Conservation (phyloP, 1,140 invertebrate species). For the Zaprionus inermis region DNA sequence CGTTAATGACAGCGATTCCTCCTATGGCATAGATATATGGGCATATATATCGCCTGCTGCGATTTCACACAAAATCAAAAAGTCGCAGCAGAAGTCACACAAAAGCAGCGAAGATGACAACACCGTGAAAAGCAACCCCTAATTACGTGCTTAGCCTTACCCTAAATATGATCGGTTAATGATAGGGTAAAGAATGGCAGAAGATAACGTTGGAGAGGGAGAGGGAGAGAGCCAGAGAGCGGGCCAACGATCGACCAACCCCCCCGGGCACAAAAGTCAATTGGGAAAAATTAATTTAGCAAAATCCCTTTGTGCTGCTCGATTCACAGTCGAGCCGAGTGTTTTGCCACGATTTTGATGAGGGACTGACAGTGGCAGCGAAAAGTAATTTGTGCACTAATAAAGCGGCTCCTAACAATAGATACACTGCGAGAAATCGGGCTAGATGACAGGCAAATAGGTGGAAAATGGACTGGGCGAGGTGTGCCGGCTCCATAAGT, state of each 20-base stretch:
- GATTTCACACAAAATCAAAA: slow-evolving; percentile 67
- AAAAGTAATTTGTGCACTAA: slow-evolving; percentile 82
- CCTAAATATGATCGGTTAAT: slow-evolving; percentile 82
- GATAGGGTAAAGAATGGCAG: slow-evolving; percentile 50
- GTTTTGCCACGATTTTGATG: slow-evolving; percentile 80
- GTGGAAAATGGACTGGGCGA: background rate
- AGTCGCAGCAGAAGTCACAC: slow-evolving; percentile 36
- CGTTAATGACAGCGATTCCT: slow-evolving; percentile 48
- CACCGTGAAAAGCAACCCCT: slow-evolving; percentile 67
- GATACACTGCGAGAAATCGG: slow-evolving; percentile 50
- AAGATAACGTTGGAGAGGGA: background rate
- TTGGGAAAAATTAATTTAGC: slow-evolving; percentile 82
- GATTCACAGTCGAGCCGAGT: slow-evolving; percentile 58
- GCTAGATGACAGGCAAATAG: background rate
- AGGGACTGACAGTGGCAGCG: slow-evolving; percentile 83
- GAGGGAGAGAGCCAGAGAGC: slow-evolving; percentile 3
- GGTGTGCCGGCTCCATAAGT: rapidly evolving
- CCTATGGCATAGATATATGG: background rate
- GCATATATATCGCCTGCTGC: slow-evolving; percentile 7
- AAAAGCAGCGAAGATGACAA: slow-evolving; percentile 47
- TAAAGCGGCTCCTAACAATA: slow-evolving; percentile 46
- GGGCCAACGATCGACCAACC: slow-evolving; percentile 55
- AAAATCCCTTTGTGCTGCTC: slow-evolving; percentile 63
- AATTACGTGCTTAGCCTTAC: slow-evolving; percentile 79
- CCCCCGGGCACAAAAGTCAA: slow-evolving; percentile 65